These are phyloP conservation scores for Ladona fulva DNA, from an alignment of 1,140 invertebrate species.

Conservation along the genomic window DNA sequence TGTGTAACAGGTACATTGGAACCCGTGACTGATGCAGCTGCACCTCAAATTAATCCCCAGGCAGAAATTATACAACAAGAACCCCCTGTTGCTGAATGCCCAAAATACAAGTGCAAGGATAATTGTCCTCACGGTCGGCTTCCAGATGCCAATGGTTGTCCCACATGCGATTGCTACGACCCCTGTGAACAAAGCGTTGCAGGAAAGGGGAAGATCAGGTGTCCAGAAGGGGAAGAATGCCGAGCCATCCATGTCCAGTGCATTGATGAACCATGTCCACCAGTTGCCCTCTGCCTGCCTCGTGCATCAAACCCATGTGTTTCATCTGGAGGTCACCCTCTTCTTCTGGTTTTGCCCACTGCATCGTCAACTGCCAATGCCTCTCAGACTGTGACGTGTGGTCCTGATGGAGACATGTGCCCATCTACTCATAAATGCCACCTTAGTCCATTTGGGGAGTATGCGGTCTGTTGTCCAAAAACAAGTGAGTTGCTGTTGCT, in stretches of 20 bases:
- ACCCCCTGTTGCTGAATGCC: constrained; percentile 50
- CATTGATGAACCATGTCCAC: constrained; percentile 53
- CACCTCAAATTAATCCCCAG: neutral
- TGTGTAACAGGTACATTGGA: too few species aligned
- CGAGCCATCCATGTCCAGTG: constrained; percentile 45
- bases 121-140: constrained; percentile 54
- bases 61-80: constrained; percentile 22
- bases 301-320: constrained; percentile 65
- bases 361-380: constrained; percentile 35
- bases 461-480: constrained; percentile 74
- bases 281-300: constrained; percentile 67
- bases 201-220: constrained; percentile 46
- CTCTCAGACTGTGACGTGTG: constrained; percentile 49
- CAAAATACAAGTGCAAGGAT: constrained; percentile 47
- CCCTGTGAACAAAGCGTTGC: constrained; percentile 45
- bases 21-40: neutral
- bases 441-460: constrained; percentile 66
- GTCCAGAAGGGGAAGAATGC: constrained; percentile 60
- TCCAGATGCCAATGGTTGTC: constrained; percentile 50
- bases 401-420: constrained; percentile 60
- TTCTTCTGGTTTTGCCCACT: constrained; percentile 37
- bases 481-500: constrained; percentile 46
- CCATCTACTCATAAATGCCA: constrained; percentile 77
- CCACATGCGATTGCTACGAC: constrained; percentile 64
- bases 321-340: constrained; percentile 44